A percentile compares a stretch with the other conserved stretches of the same genome.
Evolutionary conservation across 1,140 invertebrate species (phyloP).

Genomic region (Phthorimaea operculella): DNA sequence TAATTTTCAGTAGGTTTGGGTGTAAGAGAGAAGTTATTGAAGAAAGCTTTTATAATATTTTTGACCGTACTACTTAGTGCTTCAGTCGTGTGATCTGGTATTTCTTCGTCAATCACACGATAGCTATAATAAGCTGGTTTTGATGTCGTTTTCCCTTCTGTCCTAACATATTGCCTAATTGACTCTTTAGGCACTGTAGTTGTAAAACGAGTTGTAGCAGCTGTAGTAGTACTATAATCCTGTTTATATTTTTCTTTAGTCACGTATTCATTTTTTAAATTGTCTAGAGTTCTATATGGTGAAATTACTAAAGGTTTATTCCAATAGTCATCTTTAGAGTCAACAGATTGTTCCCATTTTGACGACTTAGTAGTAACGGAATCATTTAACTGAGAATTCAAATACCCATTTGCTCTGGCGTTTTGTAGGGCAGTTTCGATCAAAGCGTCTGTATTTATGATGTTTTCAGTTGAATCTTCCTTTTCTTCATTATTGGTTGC

Average conservation of each 20-base stretch:
- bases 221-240: constrained; percentile 26
- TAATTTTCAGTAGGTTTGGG: constrained; percentile 26
- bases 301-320: constrained; percentile 29
- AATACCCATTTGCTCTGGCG: constrained; percentile 2
- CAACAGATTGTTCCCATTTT: constrained; percentile 7
- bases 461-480: constrained; percentile 23
- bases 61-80: constrained; percentile 47
- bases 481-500: constrained; percentile 19
- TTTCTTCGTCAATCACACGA: constrained; percentile 37
- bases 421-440: constrained; percentile 25
- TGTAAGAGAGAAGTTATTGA: constrained; percentile 38
- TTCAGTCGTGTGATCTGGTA: constrained; percentile 54
- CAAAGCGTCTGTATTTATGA: constrained; percentile 22
- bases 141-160: constrained; percentile 20
- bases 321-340: not conserved
- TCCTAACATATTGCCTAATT: constrained; percentile 13
- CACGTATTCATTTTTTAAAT: constrained; percentile 35
- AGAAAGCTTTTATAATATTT: constrained; percentile 52
- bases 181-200: constrained; percentile 24
- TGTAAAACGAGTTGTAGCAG: constrained; percentile 24
- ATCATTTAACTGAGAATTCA: constrained; percentile 12
- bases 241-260: constrained; percentile 16
- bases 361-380: not conserved
- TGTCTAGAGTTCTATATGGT: constrained; percentile 52
- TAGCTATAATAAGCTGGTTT: constrained; percentile 52